phyloP scores from a whole-genome alignment of 2,113 vertebrate genomes.

The Stegostoma tigrinum region DNA sequence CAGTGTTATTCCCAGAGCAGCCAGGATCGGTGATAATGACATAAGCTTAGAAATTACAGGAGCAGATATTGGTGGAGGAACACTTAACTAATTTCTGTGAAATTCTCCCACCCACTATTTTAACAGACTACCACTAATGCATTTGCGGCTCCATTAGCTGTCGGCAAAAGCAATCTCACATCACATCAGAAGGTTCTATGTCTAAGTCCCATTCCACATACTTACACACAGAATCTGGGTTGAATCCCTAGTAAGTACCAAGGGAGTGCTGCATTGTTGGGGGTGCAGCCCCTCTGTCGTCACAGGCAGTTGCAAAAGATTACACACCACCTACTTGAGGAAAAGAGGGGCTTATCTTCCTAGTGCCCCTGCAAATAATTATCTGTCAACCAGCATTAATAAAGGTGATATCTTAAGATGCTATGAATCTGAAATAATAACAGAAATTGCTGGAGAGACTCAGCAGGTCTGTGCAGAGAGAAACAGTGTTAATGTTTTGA shows the following conservation, averaged over 20 bases:
- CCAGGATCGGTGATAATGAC: background rate
- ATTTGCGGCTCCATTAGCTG: background rate
- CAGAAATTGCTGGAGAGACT: no score
- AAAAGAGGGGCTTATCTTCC: background rate
- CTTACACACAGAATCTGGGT: background rate
- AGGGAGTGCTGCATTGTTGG: background rate
- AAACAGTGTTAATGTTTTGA: no score
- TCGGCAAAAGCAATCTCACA: background rate
- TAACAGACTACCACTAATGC: background rate
- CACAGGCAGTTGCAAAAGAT: background rate
- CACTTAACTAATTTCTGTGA: constrained; percentile 27
- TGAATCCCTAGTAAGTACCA: background rate
- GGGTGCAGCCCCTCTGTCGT: no score
- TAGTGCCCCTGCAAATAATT: background rate
- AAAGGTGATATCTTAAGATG: no score
- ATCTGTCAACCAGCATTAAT: background rate
- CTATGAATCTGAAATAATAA: no score
- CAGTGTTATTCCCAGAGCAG: constrained; percentile 20
- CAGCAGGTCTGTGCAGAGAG: no score
- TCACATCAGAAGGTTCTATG: background rate
- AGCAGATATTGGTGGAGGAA: background rate
- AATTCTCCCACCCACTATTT: constrained; percentile 5
- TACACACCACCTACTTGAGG: background rate
- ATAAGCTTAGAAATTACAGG: constrained; percentile 20
- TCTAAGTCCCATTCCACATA: no score